These are phyloP conservation scores for Channa striata DNA, from an alignment of 2,797 vertebrate species.

Conservation along the genomic window DNA sequence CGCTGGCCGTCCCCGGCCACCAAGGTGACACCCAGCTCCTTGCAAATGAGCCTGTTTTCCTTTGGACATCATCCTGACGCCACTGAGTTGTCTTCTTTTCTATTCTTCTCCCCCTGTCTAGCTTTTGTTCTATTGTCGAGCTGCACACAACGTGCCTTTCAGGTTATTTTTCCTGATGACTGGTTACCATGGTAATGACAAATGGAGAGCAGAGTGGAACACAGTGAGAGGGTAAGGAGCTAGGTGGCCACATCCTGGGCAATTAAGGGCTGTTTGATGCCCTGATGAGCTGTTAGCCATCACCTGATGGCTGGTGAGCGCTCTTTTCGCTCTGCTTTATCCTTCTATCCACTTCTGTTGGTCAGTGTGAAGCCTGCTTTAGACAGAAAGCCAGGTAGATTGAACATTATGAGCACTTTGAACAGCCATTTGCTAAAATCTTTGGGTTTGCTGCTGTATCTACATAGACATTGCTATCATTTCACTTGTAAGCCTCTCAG, in stretches of 20 bases:
- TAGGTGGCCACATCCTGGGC: conserved; percentile 66
- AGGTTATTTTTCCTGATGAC: conserved; percentile 57
- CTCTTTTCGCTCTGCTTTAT: conserved; percentile 57
- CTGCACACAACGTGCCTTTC: conserved; percentile 53
- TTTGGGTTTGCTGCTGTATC: conserved; percentile 8
- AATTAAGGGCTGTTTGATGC: conserved; percentile 77
- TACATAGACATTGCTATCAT: conserved; percentile 20
- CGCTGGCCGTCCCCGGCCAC: conserved; percentile 43
- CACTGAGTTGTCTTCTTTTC: conserved; percentile 11
- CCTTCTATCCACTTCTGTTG: conserved; percentile 48
- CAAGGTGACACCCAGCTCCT: conserved; percentile 68
- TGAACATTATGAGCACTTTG: conserved; percentile 51
- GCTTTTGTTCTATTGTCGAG: conserved; percentile 32
- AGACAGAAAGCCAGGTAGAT: conserved; percentile 27
- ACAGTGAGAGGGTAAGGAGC: conserved; percentile 54
- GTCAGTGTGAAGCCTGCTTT: conserved; percentile 50
- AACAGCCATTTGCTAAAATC: conserved; percentile 54
- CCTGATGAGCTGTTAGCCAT: conserved; percentile 68
- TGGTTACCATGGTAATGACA: conserved; percentile 77
- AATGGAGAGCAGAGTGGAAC: conserved; percentile 53
- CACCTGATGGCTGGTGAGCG: conserved; percentile 63
- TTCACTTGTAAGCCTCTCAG: conserved; percentile 26
- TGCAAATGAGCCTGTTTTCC: conserved; percentile 61
- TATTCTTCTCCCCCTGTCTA: neutral
- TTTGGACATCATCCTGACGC: conserved; percentile 42